Percentiles rank a stretch among this genome's conserved stretches.
phyloP scores from a whole-genome alignment of 2,797 vertebrate species.

The Odontamblyopus rebecca region DNA sequence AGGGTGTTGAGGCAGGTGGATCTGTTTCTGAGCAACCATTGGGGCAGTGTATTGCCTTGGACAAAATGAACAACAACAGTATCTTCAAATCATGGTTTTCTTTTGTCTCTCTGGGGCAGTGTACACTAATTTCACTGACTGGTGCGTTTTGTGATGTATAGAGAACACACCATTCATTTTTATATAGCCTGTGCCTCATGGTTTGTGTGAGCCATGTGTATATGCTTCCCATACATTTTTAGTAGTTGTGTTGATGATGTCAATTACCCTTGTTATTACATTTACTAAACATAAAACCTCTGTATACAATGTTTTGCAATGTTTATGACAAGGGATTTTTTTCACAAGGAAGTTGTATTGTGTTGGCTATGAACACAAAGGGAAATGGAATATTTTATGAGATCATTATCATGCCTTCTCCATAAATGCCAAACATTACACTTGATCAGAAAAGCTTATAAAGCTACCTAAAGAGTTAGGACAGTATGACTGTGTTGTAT shows the following conservation, averaged over 20 bases:
- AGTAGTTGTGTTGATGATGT: not conserved
- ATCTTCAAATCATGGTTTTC: conserved; percentile 8
- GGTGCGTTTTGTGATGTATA: not conserved
- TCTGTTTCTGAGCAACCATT: conserved; percentile 42
- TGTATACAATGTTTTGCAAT: not conserved
- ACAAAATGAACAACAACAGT: conserved; percentile 16
- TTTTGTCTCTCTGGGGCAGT: conserved; percentile 7
- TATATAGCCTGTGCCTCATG: too few species aligned
- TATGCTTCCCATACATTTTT: not conserved
- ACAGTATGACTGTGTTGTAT: not conserved
- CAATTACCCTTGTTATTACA: not conserved
- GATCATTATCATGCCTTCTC: not conserved
- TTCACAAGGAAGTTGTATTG: not conserved
- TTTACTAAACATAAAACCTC: not conserved
- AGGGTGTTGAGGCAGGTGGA: conserved; percentile 66
- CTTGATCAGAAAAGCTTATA: not conserved
- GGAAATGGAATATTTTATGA: not conserved
- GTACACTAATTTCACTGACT: conserved; percentile 14
- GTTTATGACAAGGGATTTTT: not conserved
- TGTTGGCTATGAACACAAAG: not conserved
- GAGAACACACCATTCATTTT: not conserved
- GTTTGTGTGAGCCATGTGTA: too few species aligned
- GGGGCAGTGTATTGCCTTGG: conserved; percentile 18
- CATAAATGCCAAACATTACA: not conserved
- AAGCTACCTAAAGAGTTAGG: not conserved